A percentile compares a stretch with the other conserved stretches of the same genome.
These are phyloP conservation scores for Platyrinchus mystaceus DNA, from an alignment of 2,797 vertebrate species.

Conservation along the genomic window DNA sequence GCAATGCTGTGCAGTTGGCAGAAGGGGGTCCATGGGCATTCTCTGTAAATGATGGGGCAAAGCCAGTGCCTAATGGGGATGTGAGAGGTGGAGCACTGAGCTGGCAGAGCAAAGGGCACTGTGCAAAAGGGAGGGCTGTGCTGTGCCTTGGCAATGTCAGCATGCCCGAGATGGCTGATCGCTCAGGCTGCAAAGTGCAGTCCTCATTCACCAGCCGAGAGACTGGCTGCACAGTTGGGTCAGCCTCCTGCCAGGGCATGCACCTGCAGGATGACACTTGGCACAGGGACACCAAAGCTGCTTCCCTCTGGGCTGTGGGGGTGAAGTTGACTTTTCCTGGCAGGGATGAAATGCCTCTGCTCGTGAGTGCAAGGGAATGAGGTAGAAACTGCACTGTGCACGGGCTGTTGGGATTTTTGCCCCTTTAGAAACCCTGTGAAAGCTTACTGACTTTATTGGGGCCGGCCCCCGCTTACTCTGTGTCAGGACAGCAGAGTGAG, in stretches of 20 bases:
- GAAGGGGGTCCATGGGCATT: not conserved
- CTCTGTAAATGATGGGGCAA: not conserved
- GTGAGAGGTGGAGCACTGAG: not conserved
- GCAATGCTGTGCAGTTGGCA: accelerated
- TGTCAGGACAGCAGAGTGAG: not conserved
- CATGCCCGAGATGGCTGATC: accelerated
- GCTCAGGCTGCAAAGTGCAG: not conserved
- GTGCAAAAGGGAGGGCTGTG: not conserved
- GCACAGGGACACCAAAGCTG: not conserved
- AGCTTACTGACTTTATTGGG: not conserved
- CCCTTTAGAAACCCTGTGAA: not conserved
- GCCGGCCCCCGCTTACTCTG: not conserved
- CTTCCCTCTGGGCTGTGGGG: accelerated
- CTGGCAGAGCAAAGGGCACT: not conserved
- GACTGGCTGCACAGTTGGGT: accelerated
- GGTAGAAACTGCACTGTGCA: not conserved
- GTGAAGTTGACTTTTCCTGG: not conserved
- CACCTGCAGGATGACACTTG: not conserved
- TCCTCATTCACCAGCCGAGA: not conserved
- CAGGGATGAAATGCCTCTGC: not conserved
- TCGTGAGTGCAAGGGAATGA: not conserved
- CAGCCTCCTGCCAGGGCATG: not conserved
- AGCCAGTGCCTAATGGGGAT: accelerated
- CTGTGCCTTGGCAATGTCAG: not conserved
- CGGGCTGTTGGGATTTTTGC: not conserved